A percentile compares a stretch with the other conserved stretches of the same genome.
These are phyloP conservation scores for Pandion haliaetus DNA, from an alignment of 2,113 vertebrate species.

Conservation along the genomic window DNA sequence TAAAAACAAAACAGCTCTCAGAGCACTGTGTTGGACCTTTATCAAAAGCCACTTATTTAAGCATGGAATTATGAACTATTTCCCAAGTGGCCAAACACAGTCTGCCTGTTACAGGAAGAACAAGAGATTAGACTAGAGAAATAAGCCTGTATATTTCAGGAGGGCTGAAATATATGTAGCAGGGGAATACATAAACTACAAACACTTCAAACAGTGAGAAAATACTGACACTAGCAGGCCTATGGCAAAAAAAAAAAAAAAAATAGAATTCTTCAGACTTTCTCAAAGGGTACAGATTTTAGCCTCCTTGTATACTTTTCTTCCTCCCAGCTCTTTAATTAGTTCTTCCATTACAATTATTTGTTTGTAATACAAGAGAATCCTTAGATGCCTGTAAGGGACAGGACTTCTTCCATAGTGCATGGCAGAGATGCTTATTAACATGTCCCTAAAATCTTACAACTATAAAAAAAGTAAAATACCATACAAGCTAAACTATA, in stretches of 20 bases:
- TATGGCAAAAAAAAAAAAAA: neutral
- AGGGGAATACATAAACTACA: neutral
- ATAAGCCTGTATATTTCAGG: neutral
- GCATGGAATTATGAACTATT: slow-evolving; percentile 43
- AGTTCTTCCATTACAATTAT: neutral
- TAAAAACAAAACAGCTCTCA: slow-evolving; percentile 39
- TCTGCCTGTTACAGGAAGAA: neutral
- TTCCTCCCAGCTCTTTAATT: neutral
- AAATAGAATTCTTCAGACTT: neutral
- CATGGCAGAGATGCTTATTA: neutral
- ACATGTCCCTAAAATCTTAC: neutral
- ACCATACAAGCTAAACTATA: neutral
- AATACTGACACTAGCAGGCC: neutral
- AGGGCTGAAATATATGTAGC: neutral
- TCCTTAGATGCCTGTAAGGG: neutral
- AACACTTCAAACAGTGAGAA: neutral
- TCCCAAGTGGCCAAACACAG: slow-evolving; percentile 29
- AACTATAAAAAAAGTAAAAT: neutral
- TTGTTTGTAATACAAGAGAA: neutral
- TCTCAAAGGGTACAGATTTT: neutral
- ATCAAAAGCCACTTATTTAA: slow-evolving; percentile 42
- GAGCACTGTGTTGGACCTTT: slow-evolving; percentile 9
- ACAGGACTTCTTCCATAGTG: neutral
- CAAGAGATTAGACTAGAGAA: neutral
- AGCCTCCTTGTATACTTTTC: neutral